A percentile compares a stretch with the other conserved stretches of the same genome.
Evolutionary conservation across 2,888 invertebrate species (phyloP).

Genomic region (Mythimna lalbum): DNA sequence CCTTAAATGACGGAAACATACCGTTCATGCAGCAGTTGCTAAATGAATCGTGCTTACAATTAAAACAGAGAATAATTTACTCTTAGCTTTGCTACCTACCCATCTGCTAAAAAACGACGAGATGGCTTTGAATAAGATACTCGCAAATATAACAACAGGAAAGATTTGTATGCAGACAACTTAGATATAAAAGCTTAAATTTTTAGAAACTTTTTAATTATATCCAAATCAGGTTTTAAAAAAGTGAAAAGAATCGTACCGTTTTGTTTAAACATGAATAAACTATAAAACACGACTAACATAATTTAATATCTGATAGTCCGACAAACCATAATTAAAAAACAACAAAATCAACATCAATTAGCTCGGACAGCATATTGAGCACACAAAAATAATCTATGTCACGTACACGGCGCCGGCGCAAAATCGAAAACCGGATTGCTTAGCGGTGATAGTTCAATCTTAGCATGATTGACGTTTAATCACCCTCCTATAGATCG

Average conservation of each 20-base stretch:
- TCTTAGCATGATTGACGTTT: conserved; percentile 58
- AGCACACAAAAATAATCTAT: conserved; percentile 52
- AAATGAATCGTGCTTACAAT: conserved; percentile 53
- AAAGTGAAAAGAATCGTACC: conserved; percentile 22
- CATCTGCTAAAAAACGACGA: background rate
- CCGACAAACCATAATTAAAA: conserved; percentile 23
- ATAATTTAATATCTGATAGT: conserved; percentile 12
- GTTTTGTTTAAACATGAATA: conserved; percentile 13
- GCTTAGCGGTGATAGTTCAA: conserved; percentile 61
- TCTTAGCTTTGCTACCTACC: conserved; percentile 4
- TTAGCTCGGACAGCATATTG: conserved; percentile 34
- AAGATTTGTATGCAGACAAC: background rate
- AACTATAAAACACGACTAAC: conserved; percentile 26
- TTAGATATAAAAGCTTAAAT: conserved; percentile 7
- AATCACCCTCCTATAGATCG: conserved; percentile 49
- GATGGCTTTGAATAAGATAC: conserved; percentile 10
- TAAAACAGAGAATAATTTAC: conserved; percentile 40
- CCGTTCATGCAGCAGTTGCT: conserved; percentile 35
- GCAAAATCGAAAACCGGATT: conserved; percentile 54
- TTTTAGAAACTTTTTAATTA: conserved; percentile 14
- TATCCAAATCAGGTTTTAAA: conserved; percentile 27
- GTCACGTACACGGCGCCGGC: conserved; percentile 56
- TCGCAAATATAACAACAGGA: conserved; percentile 7
- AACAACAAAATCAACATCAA: conserved; percentile 38
- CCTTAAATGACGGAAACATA: conserved; percentile 45